A percentile compares a stretch with the other conserved stretches of the same genome.
phyloP scores from a whole-genome alignment of 2,888 invertebrate species.

The Cataglyphis rosenhaueri region DNA sequence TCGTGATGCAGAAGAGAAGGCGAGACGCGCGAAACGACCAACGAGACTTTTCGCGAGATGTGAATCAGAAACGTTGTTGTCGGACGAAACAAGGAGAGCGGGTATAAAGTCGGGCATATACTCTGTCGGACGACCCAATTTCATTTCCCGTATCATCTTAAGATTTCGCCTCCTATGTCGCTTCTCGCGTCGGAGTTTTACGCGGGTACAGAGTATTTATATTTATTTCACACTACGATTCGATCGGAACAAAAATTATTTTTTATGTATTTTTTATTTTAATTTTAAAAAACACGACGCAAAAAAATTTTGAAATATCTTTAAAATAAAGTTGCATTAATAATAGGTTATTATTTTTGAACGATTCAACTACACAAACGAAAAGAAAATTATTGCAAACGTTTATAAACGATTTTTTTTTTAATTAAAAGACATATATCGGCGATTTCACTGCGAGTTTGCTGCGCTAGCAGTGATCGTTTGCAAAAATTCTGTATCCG shows the following conservation, averaged over 20 bases:
- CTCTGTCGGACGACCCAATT: slow-evolving; percentile 36
- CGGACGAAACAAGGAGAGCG: slow-evolving; percentile 14
- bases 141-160: slow-evolving; percentile 20
- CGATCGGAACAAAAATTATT: background rate
- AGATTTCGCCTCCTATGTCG: slow-evolving; percentile 6
- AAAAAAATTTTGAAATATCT: too few species aligned
- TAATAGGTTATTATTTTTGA: too few species aligned
- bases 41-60: slow-evolving; percentile 52
- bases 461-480: background rate
- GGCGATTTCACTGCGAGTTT: background rate
- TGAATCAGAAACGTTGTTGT: slow-evolving; percentile 18
- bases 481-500: background rate
- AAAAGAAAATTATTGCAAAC: too few species aligned
- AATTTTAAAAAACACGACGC: too few species aligned
- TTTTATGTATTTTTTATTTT: too few species aligned
- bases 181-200: background rate
- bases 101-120: slow-evolving; percentile 21
- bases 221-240: background rate
- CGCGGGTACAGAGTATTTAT: slow-evolving; percentile 3
- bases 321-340: too few species aligned
- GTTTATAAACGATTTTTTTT: too few species aligned
- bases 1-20: slow-evolving; percentile 64
- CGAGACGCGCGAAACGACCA: slow-evolving; percentile 42
- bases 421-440: too few species aligned
- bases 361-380: too few species aligned